These are phyloP conservation scores for Aurelia coerulea DNA, from an alignment of 30 jellyfish, hydroid and myxozoan species.

Conservation along the genomic window DNA sequence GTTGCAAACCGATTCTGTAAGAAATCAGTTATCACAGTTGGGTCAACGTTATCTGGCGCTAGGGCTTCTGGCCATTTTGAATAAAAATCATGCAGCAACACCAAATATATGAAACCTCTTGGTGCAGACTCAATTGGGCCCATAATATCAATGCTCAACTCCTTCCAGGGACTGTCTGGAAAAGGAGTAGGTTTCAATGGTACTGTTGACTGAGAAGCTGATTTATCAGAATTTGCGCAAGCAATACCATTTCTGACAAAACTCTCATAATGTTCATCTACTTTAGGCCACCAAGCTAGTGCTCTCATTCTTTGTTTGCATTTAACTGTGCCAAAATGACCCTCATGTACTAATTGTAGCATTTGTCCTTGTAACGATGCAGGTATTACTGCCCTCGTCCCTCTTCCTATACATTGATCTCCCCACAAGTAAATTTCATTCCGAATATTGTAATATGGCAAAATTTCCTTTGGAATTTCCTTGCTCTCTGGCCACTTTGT, in stretches of 20 bases:
- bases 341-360: neutral
- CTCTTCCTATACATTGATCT: conserved; percentile 38
- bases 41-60: too few relatives aligned
- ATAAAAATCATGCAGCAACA: too few relatives aligned
- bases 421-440: conserved; percentile 40
- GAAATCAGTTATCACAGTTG: too few relatives aligned
- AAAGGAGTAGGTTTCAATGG: too few relatives aligned
- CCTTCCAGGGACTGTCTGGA: too few relatives aligned
- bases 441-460: conserved; percentile 18
- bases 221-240: conserved; percentile 36
- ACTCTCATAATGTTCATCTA: conserved; percentile 11
- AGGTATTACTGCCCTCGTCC: conserved; percentile 8
- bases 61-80: too few relatives aligned
- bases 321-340: too few relatives aligned
- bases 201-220: conserved; percentile 3
- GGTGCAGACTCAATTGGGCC: too few relatives aligned
- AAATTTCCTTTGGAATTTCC: conserved; percentile 32
- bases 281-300: too few relatives aligned
- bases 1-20: neutral
- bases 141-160: too few relatives aligned
- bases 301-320: neutral
- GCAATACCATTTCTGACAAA: conserved; percentile 10
- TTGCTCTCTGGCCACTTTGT: conserved; percentile 38
- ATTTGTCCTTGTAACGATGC: too few relatives aligned
- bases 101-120: too few relatives aligned